Percentiles rank a stretch among this genome's conserved stretches.
These are phyloP conservation scores for Passer domesticus DNA, from an alignment of 2,113 vertebrate genomes.

Conservation along the genomic window DNA sequence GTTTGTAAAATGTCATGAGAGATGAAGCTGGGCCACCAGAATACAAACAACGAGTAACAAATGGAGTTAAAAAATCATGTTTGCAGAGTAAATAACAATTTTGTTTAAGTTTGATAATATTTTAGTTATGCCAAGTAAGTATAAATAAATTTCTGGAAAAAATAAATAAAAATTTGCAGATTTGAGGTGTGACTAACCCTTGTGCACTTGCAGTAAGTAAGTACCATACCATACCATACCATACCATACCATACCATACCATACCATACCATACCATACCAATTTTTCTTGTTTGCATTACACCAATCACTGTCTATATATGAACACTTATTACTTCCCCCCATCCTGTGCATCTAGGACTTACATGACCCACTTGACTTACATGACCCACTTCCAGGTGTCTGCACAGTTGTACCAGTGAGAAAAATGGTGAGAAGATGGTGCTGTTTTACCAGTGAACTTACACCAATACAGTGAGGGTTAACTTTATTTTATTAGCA, in stretches of 20 bases:
- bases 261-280: too few species aligned
- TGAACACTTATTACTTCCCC: neutral
- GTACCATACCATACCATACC: too few species aligned
- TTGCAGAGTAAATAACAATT: neutral
- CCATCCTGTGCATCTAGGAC: neutral
- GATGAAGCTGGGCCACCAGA: neutral
- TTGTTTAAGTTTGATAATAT: neutral
- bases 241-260: too few species aligned
- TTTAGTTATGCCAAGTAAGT: neutral
- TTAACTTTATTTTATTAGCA: constrained; percentile 84
- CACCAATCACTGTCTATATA: neutral
- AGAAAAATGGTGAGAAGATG: neutral
- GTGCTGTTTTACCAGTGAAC: constrained; percentile 52
- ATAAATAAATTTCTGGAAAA: neutral
- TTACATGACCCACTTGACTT: neutral
- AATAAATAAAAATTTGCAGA: accelerated
- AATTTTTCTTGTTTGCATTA: neutral
- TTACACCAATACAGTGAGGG: constrained; percentile 71
- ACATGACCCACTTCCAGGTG: neutral
- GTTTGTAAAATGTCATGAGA: neutral
- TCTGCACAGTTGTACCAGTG: neutral
- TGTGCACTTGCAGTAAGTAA: neutral
- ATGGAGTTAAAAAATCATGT: neutral
- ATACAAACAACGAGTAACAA: neutral
- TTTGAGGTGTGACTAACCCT: neutral